Evolutionary conservation across 2,888 invertebrate species (phyloP).

Genomic region (Hemicrepidius hirtus): DNA sequence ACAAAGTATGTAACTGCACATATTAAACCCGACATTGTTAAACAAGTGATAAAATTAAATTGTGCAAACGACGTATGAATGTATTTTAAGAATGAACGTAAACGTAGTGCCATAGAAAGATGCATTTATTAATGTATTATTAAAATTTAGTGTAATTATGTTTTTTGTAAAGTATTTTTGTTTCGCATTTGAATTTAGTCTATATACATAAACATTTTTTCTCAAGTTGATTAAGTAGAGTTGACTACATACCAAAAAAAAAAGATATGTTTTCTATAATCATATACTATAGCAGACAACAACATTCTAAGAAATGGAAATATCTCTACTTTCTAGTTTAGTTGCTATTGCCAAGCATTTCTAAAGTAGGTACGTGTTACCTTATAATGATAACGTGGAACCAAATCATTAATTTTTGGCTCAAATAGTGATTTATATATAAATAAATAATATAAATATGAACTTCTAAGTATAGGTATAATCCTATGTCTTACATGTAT

Average conservation of each 20-base stretch:
- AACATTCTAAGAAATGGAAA: constrained; percentile 54
- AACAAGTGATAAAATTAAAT: constrained; percentile 55
- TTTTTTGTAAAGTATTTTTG: constrained; percentile 41
- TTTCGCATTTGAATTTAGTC: constrained; percentile 26
- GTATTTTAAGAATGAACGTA: constrained; percentile 54
- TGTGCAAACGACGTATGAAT: constrained; percentile 58
- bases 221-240: constrained; percentile 26
- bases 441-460: constrained; percentile 57
- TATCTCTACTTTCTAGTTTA: constrained; percentile 59
- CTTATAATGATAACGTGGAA: constrained; percentile 62
- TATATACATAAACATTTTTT: constrained; percentile 26
- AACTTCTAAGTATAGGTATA: constrained; percentile 54
- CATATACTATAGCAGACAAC: constrained; percentile 19
- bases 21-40: constrained; percentile 54
- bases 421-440: constrained; percentile 65
- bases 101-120: constrained; percentile 65
- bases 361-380: constrained; percentile 59
- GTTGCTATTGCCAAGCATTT: constrained; percentile 37
- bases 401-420: constrained; percentile 66
- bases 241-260: constrained; percentile 4
- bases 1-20: constrained; percentile 44
- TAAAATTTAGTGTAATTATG: constrained; percentile 52
- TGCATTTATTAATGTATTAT: constrained; percentile 65
- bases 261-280: constrained; percentile 19
- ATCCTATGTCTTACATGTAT: constrained; percentile 46